Percentiles rank a stretch among this genome's conserved stretches.
Evolutionary conservation across 2,113 vertebrate species (phyloP).

Genomic region (Balaeniceps rex): DNA sequence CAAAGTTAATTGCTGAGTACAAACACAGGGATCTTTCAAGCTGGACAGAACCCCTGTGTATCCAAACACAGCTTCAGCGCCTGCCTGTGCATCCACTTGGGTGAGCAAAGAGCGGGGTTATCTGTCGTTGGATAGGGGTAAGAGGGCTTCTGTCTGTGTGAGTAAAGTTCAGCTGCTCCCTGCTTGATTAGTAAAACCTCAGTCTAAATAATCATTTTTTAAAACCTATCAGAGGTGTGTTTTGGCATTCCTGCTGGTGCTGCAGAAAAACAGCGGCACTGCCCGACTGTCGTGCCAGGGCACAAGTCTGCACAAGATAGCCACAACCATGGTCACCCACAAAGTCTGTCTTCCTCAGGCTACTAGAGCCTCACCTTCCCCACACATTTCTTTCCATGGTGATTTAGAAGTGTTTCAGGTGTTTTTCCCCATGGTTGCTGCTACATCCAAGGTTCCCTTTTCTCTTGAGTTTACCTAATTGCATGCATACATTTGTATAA

Average conservation of each 20-base stretch:
- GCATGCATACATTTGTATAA: not conserved
- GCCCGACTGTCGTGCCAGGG: not conserved
- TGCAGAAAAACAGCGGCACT: not conserved
- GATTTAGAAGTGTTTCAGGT: not conserved
- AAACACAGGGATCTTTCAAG: slow-evolving; percentile 28
- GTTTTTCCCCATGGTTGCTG: not conserved
- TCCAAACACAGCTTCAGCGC: not conserved
- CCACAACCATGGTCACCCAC: not conserved
- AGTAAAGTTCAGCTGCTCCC: slow-evolving; percentile 32
- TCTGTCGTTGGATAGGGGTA: not conserved
- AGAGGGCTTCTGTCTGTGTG: slow-evolving; percentile 38
- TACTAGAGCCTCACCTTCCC: not conserved
- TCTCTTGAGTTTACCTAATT: not conserved
- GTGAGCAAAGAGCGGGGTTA: slow-evolving; percentile 22
- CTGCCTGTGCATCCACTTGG: not conserved
- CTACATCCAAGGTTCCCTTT: not conserved
- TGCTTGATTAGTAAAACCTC: slow-evolving; percentile 29
- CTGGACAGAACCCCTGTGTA: not conserved
- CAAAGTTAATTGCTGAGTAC: not conserved
- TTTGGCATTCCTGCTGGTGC: not conserved
- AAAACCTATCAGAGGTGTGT: not conserved
- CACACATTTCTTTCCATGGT: not conserved
- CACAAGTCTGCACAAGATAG: not conserved
- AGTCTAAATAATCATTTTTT: slow-evolving; percentile 34
- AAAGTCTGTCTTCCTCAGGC: not conserved